Evolutionary conservation across 2,797 vertebrate species (phyloP).

Genomic region (Amblyraja radiata): DNA sequence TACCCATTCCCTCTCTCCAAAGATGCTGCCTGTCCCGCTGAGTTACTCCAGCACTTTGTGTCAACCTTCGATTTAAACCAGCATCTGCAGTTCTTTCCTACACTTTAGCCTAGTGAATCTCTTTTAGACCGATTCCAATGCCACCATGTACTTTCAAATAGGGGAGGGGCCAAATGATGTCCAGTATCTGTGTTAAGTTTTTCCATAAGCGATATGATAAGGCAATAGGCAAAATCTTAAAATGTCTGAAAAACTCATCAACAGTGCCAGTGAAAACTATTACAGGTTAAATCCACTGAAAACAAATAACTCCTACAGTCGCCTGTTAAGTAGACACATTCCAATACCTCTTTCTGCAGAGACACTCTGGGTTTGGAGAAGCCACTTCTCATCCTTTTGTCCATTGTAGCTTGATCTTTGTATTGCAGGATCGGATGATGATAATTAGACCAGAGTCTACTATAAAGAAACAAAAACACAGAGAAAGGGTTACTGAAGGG

Average conservation of each 20-base stretch:
- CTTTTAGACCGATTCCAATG: too few species aligned
- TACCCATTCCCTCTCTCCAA: too few species aligned
- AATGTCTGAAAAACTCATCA: neutral
- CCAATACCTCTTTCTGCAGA: constrained; percentile 73
- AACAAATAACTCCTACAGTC: neutral
- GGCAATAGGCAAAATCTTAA: neutral
- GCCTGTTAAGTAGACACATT: neutral
- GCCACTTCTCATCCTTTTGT: constrained; percentile 65
- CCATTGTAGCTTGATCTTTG: constrained; percentile 60
- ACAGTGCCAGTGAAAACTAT: constrained; percentile 18
- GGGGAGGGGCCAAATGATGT: too few species aligned
- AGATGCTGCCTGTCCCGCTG: too few species aligned
- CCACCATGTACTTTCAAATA: too few species aligned
- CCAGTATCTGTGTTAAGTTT: neutral
- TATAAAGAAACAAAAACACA: neutral
- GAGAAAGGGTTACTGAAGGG: too few species aligned
- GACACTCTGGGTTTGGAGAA: constrained; percentile 65
- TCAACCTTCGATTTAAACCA: too few species aligned
- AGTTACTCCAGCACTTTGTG: too few species aligned
- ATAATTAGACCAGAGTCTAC: constrained; percentile 52
- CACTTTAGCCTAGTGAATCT: too few species aligned
- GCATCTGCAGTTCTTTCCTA: too few species aligned
- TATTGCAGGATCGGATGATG: constrained; percentile 42
- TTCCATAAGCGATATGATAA: neutral
- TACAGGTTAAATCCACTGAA: constrained; percentile 36